Evolutionary conservation across 1,140 invertebrate genomes (phyloP).

Genomic region (Drosophila equinoxialis): DNA sequence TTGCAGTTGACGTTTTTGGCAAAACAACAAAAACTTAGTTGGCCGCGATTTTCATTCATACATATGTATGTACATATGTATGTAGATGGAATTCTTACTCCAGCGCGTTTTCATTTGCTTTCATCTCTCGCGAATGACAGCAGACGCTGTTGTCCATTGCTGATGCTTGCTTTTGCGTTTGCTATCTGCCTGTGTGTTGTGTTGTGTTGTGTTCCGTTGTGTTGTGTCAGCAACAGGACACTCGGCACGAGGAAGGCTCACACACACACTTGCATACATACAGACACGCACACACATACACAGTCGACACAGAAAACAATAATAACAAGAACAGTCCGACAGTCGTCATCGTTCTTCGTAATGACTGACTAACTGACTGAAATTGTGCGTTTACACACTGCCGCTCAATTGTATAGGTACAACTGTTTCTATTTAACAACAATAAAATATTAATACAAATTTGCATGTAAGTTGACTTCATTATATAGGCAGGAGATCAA

Average conservation of each 20-base stretch:
- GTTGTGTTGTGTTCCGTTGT: background rate
- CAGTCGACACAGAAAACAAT: constrained; percentile 10
- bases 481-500: no score
- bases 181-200: background rate
- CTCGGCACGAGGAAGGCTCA: constrained; percentile 25
- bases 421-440: no score
- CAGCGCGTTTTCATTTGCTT: constrained; percentile 17
- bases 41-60: background rate
- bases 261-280: constrained; percentile 34
- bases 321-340: constrained; percentile 18
- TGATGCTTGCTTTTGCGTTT: constrained; percentile 16
- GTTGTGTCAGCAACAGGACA: constrained; percentile 66
- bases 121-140: constrained; percentile 22
- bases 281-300: constrained; percentile 22
- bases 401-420: no score
- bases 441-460: no score
- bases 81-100: constrained; percentile 41
- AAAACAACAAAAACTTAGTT: constrained; percentile 17
- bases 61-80: background rate
- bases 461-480: no score
- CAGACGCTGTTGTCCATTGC: constrained; percentile 19
- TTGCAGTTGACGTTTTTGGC: constrained; percentile 53
- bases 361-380: constrained; percentile 74
- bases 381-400: constrained; percentile 32
- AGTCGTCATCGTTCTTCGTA: constrained; percentile 39